Percentiles rank a stretch among this genome's conserved stretches.
phyloP scores from a whole-genome alignment of 2,113 vertebrate genomes.

The Indicator maculatus region DNA sequence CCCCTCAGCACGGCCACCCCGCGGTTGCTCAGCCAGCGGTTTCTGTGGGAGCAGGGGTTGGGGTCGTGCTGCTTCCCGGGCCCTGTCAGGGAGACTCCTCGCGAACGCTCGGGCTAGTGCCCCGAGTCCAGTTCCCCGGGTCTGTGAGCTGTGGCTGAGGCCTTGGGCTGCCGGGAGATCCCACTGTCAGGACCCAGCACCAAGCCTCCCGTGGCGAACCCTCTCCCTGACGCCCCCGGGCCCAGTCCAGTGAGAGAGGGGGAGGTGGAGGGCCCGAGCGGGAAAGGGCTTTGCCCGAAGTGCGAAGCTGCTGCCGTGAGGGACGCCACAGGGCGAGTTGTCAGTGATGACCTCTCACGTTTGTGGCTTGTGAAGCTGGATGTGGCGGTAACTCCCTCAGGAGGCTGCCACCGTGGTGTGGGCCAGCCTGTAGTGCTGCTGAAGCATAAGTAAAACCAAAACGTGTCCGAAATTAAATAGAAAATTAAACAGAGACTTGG shows the following conservation, averaged over 20 bases:
- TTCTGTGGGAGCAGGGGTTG: neutral
- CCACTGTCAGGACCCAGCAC: neutral
- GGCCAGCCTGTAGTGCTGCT: neutral
- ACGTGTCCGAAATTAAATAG: too few species aligned
- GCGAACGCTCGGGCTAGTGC: neutral
- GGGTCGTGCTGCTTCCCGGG: neutral
- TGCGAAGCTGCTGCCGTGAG: neutral
- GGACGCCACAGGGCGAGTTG: neutral
- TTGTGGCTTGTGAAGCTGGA: neutral
- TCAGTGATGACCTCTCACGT: rapidly evolving
- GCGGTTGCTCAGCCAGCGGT: neutral
- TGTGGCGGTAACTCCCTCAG: neutral
- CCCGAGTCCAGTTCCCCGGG: neutral
- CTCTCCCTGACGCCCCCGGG: neutral
- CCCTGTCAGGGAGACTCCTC: neutral
- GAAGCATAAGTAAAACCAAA: neutral
- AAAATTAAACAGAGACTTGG: too few species aligned
- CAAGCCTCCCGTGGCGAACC: too few species aligned
- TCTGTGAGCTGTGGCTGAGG: neutral
- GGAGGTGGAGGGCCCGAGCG: neutral
- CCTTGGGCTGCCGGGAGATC: neutral
- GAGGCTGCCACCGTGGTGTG: rapidly evolving
- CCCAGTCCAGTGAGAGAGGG: neutral
- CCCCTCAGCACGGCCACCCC: too few species aligned
- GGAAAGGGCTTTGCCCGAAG: neutral